Percentiles rank a stretch among this genome's conserved stretches.
phyloP scores from a whole-genome alignment of 2,888 invertebrate species.

The Oxystoma pomonae region DNA sequence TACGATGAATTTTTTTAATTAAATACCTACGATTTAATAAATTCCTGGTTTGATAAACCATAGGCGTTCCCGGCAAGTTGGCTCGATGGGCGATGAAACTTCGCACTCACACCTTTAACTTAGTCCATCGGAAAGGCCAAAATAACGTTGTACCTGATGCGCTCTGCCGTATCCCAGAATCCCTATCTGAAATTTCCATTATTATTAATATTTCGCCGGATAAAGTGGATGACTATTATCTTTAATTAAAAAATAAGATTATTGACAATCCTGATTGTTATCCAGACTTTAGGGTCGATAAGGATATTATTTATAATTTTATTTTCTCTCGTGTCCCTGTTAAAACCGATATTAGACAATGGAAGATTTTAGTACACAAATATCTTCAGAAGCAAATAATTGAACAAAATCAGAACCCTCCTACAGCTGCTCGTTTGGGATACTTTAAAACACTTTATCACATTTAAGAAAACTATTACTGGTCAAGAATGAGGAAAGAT shows the following conservation, averaged over 20 bases:
- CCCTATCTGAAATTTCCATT: no score
- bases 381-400: constrained; percentile 15
- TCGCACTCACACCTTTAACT: no score
- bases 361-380: constrained; percentile 25
- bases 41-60: no score
- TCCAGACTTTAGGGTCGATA: not conserved
- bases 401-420: constrained; percentile 6
- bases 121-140: no score
- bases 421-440: constrained; percentile 23
- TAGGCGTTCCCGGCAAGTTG: no score
- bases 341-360: constrained; percentile 17
- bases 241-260: not conserved
- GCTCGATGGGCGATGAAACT: no score
- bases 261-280: not conserved
- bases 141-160: no score
- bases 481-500: constrained; percentile 21
- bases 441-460: constrained; percentile 23
- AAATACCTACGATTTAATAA: no score
- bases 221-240: not conserved
- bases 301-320: not conserved
- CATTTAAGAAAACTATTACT: constrained; percentile 23
- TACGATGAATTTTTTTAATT: no score
- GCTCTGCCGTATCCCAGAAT: no score
- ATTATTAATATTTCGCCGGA: not conserved
- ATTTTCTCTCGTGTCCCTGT: not conserved